These are phyloP conservation scores for Dinoponera quadriceps DNA, from an alignment of 1,140 invertebrate genomes.

Conservation along the genomic window DNA sequence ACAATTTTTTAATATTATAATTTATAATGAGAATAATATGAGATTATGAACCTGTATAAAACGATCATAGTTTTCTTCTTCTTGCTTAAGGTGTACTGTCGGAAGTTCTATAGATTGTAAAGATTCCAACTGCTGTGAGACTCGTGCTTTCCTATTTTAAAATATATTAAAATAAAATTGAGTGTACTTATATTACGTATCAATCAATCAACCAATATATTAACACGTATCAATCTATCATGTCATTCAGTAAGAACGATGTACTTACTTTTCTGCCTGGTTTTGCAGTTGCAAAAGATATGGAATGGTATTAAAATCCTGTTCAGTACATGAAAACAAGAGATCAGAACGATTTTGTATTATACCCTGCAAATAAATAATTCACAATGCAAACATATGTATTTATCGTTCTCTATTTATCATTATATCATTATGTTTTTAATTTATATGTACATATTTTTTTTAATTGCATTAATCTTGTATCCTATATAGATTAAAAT, in stretches of 20 bases:
- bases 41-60: slow-evolving; percentile 73
- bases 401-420: too few species aligned
- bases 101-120: slow-evolving; percentile 75
- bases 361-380: not conserved
- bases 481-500: too few species aligned
- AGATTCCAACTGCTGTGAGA: slow-evolving; percentile 73
- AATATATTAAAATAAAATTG: slow-evolving; percentile 28
- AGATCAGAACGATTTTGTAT: too few species aligned
- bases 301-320: too few species aligned
- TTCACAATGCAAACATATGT: not conserved
- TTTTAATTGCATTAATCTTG: too few species aligned
- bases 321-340: too few species aligned
- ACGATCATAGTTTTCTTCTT: slow-evolving; percentile 82
- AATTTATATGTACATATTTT: too few species aligned
- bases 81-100: slow-evolving; percentile 81
- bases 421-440: too few species aligned
- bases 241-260: not conserved
- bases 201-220: not conserved
- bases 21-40: not conserved
- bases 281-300: not conserved
- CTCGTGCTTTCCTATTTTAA: slow-evolving; percentile 74
- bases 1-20: not conserved
- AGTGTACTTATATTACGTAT: slow-evolving; percentile 3
- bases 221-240: not conserved
- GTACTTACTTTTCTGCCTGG: not conserved